Evolutionary conservation across 1,140 invertebrate genomes (phyloP).

Genomic region (Hylaeus anthracinus): DNA sequence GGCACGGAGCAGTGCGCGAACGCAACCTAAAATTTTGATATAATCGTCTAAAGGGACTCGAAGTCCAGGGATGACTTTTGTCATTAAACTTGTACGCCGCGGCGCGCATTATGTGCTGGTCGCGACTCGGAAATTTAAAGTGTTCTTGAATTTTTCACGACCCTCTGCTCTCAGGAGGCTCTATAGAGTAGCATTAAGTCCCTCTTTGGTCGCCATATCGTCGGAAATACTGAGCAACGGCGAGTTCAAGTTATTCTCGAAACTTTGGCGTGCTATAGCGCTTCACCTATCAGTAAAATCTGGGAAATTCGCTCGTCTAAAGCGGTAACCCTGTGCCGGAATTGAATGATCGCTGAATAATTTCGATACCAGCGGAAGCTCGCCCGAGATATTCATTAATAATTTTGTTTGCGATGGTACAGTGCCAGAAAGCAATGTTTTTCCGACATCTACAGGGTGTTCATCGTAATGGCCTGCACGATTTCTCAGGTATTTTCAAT

Average conservation of each 20-base stretch:
- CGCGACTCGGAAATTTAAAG: slow-evolving; percentile 27
- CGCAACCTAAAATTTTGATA: slow-evolving; percentile 39
- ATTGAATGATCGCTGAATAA: no score
- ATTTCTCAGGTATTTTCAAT: no score
- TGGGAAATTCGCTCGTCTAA: neutral
- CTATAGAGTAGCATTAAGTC: neutral
- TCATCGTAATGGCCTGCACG: no score
- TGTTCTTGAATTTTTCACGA: slow-evolving; percentile 31
- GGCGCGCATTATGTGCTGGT: neutral
- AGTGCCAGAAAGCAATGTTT: no score
- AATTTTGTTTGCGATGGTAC: no score
- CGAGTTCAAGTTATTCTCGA: neutral
- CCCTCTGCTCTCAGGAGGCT: neutral
- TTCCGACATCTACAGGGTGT: no score
- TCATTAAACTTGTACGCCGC: slow-evolving; percentile 28
- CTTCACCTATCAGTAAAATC: neutral
- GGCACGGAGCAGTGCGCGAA: neutral
- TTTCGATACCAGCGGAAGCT: no score
- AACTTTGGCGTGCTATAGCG: neutral
- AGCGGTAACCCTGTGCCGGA: no score
- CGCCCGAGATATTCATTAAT: no score
- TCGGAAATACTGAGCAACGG: neutral
- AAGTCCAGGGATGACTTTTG: neutral
- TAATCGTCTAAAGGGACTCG: slow-evolving; percentile 8
- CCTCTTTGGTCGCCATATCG: neutral